A percentile compares a stretch with the other conserved stretches of the same genome.
Evolutionary conservation across 2,797 vertebrate genomes (phyloP).

Genomic region (Pygocentrus nattereri): DNA sequence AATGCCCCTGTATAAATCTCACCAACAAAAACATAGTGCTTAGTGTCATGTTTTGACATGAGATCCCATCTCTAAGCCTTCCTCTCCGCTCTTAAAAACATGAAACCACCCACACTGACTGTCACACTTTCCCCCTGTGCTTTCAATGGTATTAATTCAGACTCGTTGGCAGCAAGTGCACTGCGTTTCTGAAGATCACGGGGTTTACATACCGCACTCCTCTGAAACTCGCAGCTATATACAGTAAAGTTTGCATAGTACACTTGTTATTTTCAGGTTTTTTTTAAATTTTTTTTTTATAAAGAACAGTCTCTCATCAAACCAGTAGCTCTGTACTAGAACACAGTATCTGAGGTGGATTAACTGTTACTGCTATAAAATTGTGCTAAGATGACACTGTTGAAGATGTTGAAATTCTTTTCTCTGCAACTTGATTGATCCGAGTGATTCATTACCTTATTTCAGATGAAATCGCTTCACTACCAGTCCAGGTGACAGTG

Average conservation of each 20-base stretch:
- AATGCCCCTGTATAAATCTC: slow-evolving; percentile 47
- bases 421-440: background rate
- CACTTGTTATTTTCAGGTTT: no score
- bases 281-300: no score
- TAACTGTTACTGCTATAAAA: background rate
- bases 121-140: slow-evolving; percentile 15
- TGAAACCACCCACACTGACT: slow-evolving; percentile 12
- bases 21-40: slow-evolving; percentile 26
- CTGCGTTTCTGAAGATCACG: background rate
- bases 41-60: slow-evolving; percentile 39
- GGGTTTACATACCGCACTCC: background rate
- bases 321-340: background rate
- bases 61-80: slow-evolving; percentile 32
- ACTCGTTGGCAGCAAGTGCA: no score
- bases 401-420: background rate
- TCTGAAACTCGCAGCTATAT: background rate
- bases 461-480: slow-evolving; percentile 86
- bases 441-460: slow-evolving; percentile 20
- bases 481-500: slow-evolving; percentile 84
- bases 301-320: background rate
- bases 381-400: background rate
- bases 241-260: background rate
- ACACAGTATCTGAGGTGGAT: no score
- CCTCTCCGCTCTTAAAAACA: slow-evolving; percentile 16
- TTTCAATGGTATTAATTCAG: background rate